Percentiles rank a stretch among this genome's conserved stretches.
Conservation (phyloP, 2,888 invertebrate species). For the Phytoseiulus persimilis region DNA sequence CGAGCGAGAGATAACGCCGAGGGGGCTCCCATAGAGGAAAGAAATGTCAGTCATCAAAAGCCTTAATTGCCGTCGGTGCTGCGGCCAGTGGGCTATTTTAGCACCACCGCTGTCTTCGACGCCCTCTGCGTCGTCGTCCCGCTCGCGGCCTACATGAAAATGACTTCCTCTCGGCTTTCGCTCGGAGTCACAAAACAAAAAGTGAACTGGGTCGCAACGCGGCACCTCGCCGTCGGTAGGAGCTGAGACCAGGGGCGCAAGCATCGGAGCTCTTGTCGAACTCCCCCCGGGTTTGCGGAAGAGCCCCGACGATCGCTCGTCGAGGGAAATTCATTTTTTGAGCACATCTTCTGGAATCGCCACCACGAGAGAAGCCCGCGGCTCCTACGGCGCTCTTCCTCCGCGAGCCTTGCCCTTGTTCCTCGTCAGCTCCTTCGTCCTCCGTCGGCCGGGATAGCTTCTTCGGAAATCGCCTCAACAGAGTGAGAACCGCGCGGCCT, state of each 20-base stretch:
- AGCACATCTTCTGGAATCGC: too few species aligned
- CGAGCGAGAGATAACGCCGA: neutral
- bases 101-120: neutral
- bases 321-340: neutral
- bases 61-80: neutral
- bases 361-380: too few species aligned
- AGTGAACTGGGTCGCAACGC: neutral
- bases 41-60: neutral
- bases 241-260: too few species aligned
- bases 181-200: neutral
- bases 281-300: too few species aligned
- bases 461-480: too few species aligned
- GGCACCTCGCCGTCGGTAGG: neutral
- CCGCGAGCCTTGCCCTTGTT: neutral
- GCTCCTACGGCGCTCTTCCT: too few species aligned
- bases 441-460: too few species aligned
- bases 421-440: too few species aligned
- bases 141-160: neutral
- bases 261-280: too few species aligned
- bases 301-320: neutral
- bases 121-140: neutral
- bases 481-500: too few species aligned
- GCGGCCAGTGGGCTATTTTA: neutral
- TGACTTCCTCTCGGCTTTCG: neutral
- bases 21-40: neutral